phyloP scores from a whole-genome alignment of 2,888 invertebrate genomes.

The Lissonota sp. region DNA sequence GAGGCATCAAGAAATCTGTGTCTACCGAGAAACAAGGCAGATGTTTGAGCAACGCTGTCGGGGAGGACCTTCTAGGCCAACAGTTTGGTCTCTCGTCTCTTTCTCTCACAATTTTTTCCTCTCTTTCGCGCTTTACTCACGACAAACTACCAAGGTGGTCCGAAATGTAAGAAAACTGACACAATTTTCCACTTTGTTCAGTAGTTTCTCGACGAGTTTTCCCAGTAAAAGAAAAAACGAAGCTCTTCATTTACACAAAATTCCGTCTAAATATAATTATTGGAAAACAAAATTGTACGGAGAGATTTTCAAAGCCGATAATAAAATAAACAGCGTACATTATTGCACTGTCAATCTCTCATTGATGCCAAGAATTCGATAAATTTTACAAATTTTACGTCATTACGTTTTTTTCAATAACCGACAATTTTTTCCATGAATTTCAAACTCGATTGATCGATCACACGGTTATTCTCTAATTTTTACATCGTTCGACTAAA shows the following conservation, averaged over 20 bases:
- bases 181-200: constrained; percentile 7
- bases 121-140: constrained; percentile 17
- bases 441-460: constrained; percentile 26
- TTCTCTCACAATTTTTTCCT: constrained; percentile 31
- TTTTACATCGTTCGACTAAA: too few species aligned
- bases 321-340: too few species aligned
- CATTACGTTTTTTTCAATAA: too few species aligned
- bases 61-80: constrained; percentile 74
- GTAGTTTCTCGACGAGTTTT: constrained; percentile 10
- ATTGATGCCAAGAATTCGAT: too few species aligned
- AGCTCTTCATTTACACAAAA: too few species aligned
- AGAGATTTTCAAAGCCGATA: too few species aligned
- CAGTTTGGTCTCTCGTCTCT: constrained; percentile 64
- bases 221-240: neutral
- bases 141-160: constrained; percentile 46
- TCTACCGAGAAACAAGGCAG: constrained; percentile 71
- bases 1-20: constrained; percentile 68
- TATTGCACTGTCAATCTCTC: too few species aligned
- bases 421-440: too few species aligned
- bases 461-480: constrained; percentile 38
- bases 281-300: too few species aligned
- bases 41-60: constrained; percentile 78
- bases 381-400: too few species aligned
- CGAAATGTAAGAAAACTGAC: constrained; percentile 21
- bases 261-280: too few species aligned